phyloP scores from a whole-genome alignment of 2,888 invertebrate genomes.

The Pandemis cinnamomeana region DNA sequence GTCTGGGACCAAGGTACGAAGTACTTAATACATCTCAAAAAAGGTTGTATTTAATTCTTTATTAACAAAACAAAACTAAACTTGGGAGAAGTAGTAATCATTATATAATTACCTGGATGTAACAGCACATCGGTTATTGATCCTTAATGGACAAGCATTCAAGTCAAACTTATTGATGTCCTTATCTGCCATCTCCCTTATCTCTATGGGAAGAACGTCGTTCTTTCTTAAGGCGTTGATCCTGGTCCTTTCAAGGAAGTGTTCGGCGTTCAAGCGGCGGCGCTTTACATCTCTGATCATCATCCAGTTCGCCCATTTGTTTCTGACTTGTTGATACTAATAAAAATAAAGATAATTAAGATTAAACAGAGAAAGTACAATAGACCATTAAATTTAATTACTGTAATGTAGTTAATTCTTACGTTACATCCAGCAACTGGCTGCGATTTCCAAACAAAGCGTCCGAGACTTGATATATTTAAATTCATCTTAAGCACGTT shows the following conservation, averaged over 20 bases:
- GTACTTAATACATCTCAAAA: neutral
- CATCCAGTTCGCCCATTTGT: constrained; percentile 92
- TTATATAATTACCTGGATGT: constrained; percentile 87
- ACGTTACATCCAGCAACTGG: constrained; percentile 69
- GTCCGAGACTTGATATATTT: constrained; percentile 61
- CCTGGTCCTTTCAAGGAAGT: constrained; percentile 90
- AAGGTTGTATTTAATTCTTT: too few species aligned
- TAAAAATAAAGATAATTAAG: constrained; percentile 44
- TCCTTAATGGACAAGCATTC: constrained; percentile 87
- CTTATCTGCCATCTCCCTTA: constrained; percentile 90
- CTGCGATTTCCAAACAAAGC: constrained; percentile 74
- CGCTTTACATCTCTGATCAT: constrained; percentile 95
- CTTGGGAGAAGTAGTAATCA: neutral
- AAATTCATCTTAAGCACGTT: constrained; percentile 63
- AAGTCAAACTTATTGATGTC: constrained; percentile 91
- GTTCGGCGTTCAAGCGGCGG: constrained; percentile 89
- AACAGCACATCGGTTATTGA: constrained; percentile 92
- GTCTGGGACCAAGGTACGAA: too few species aligned
- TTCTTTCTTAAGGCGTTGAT: constrained; percentile 94
- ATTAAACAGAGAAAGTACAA: neutral
- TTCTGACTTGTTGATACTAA: constrained; percentile 89
- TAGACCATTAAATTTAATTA: constrained; percentile 1
- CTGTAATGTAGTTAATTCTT: constrained; percentile 40
- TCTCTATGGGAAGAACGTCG: constrained; percentile 92
- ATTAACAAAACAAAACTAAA: neutral